A percentile compares a stretch with the other conserved stretches of the same genome.
Conservation (phyloP, 2,113 vertebrate genomes). For the Zosterops borbonicus region DNA sequence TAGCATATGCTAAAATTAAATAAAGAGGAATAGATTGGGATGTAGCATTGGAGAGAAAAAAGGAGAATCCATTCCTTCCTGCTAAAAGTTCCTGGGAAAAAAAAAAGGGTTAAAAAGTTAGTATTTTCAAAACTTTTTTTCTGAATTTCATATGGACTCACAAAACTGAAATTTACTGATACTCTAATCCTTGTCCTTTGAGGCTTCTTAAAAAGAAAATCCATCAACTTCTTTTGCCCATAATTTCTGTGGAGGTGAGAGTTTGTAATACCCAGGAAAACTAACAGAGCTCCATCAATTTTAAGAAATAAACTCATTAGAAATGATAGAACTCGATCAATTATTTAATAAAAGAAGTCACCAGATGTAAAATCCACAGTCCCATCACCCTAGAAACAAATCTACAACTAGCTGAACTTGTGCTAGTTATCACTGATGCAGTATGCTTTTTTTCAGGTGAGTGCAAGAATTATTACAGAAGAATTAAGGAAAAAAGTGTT, state of each 20-base stretch:
- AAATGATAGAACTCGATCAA: neutral
- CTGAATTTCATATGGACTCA: neutral
- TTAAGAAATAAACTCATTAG: neutral
- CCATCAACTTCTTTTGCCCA: neutral
- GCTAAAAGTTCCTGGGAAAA: neutral
- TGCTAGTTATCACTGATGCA: neutral
- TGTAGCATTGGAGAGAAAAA: neutral
- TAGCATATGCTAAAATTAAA: neutral
- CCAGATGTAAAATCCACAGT: neutral
- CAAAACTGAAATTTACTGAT: neutral
- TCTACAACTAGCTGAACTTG: neutral
- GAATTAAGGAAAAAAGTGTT: neutral
- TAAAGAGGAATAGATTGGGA: neutral
- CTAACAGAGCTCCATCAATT: neutral
- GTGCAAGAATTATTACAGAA: neutral
- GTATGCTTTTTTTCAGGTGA: neutral
- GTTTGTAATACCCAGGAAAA: neutral
- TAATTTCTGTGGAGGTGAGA: neutral
- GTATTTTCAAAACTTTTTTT: neutral
- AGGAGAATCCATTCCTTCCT: neutral
- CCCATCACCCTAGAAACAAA: neutral
- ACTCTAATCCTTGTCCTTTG: neutral
- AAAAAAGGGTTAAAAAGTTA: fast-evolving
- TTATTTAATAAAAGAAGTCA: neutral
- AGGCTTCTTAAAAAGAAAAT: neutral